Conservation (phyloP, 2,888 invertebrate species). For the Noctua pronuba region DNA sequence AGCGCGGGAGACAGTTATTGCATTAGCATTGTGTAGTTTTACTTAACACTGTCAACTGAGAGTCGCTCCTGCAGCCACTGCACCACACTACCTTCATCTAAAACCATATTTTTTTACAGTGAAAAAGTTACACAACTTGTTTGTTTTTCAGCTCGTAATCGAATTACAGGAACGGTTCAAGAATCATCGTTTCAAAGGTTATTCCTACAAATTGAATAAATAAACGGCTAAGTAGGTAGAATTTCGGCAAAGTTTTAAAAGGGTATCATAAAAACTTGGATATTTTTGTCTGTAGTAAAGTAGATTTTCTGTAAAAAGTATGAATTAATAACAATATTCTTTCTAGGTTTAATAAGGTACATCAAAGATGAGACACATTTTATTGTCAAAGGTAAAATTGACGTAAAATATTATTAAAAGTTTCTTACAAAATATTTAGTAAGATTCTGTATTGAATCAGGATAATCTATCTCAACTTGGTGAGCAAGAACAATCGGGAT, state of each 20-base stretch:
- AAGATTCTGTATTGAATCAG: constrained; percentile 26
- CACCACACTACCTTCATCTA: not conserved
- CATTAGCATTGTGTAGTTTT: constrained; percentile 58
- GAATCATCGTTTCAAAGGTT: constrained; percentile 53
- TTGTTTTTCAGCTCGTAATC: constrained; percentile 37
- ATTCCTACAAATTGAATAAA: constrained; percentile 62
- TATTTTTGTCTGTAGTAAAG: constrained; percentile 26
- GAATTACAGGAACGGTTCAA: constrained; percentile 41
- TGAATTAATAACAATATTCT: constrained; percentile 48
- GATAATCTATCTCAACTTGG: constrained; percentile 25
- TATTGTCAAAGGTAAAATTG: constrained; percentile 11
- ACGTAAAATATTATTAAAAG: not conserved
- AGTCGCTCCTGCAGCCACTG: constrained; percentile 8
- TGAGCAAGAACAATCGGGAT: constrained; percentile 4
- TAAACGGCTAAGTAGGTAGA: constrained; percentile 47
- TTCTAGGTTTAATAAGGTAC: constrained; percentile 47
- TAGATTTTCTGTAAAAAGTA: constrained; percentile 26
- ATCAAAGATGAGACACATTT: constrained; percentile 14
- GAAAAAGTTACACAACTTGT: constrained; percentile 22
- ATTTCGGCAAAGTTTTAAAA: constrained; percentile 49
- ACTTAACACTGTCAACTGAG: constrained; percentile 43
- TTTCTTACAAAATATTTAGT: constrained; percentile 7
- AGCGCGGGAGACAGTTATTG: constrained; percentile 63
- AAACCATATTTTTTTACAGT: constrained; percentile 17
- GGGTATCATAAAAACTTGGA: constrained; percentile 50